Evolutionary conservation across 2,888 invertebrate species (phyloP).

Genomic region (Tridacna crocea): DNA sequence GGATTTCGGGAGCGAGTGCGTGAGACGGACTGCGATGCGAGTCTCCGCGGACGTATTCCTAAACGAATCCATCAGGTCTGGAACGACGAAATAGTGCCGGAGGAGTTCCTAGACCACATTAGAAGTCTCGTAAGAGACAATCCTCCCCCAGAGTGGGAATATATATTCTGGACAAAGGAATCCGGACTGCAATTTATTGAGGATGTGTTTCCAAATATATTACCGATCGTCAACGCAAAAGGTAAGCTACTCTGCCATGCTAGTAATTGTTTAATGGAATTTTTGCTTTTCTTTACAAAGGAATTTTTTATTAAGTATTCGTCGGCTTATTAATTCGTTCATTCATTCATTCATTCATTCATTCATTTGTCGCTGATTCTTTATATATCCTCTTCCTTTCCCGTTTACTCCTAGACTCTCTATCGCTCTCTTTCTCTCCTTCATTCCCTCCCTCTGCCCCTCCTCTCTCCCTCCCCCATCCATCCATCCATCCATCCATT

Average conservation of each 20-base stretch:
- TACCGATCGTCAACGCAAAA: slow-evolving; percentile 15
- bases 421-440: slow-evolving; percentile 1
- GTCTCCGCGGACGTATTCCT: slow-evolving; percentile 5
- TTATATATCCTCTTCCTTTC: neutral
- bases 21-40: neutral
- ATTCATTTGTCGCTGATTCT: too few relatives aligned
- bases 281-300: neutral
- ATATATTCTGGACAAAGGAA: slow-evolving; percentile 16
- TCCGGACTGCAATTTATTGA: slow-evolving; percentile 17
- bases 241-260: neutral
- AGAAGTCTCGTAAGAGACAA: slow-evolving; percentile 14
- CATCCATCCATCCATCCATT: too few relatives aligned
- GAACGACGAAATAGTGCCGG: slow-evolving; percentile 20
- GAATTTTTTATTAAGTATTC: neutral
- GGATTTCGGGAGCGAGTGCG: neutral
- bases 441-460: neutral
- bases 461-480: slow-evolving; percentile 9
- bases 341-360: too few relatives aligned
- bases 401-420: neutral
- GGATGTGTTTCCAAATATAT: slow-evolving; percentile 10
- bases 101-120: slow-evolving; percentile 14
- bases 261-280: neutral
- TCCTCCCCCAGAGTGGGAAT: slow-evolving; percentile 14
- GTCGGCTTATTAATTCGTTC: too few relatives aligned
- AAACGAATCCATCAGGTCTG: slow-evolving; percentile 15